A percentile compares a stretch with the other conserved stretches of the same genome.
Conservation (phyloP, 2,113 vertebrate species). For the Eira barbara region DNA sequence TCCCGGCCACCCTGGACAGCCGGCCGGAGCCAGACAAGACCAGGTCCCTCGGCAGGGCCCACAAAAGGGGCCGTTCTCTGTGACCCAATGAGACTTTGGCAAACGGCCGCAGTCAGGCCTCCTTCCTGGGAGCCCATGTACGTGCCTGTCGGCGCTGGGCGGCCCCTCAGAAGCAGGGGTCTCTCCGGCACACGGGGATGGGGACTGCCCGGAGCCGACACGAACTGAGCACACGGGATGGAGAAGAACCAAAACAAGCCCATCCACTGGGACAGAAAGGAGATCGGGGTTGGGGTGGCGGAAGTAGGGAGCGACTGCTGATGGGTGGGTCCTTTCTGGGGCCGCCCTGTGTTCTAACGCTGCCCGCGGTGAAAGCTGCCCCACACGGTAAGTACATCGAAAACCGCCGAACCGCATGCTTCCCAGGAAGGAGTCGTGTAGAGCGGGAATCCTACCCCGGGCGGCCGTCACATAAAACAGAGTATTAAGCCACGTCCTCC, state of each 20-base stretch:
- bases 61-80: neutral
- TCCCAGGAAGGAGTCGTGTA: no score
- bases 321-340: neutral
- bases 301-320: neutral
- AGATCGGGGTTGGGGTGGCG: neutral
- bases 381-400: neutral
- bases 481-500: neutral
- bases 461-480: neutral
- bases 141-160: accelerated
- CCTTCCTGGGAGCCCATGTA: neutral
- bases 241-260: neutral
- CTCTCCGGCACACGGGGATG: neutral
- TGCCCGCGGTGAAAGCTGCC: neutral
- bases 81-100: neutral
- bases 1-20: neutral
- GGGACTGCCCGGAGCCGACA: neutral
- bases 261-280: neutral
- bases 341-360: neutral
- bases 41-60: no score
- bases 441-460: neutral
- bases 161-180: neutral
- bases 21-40: neutral
- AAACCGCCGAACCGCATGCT: neutral
- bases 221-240: neutral
- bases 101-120: neutral